A percentile compares a stretch with the other conserved stretches of the same genome.
These are phyloP conservation scores for Nibea coibor DNA, from an alignment of 2,113 vertebrate species.

Conservation along the genomic window DNA sequence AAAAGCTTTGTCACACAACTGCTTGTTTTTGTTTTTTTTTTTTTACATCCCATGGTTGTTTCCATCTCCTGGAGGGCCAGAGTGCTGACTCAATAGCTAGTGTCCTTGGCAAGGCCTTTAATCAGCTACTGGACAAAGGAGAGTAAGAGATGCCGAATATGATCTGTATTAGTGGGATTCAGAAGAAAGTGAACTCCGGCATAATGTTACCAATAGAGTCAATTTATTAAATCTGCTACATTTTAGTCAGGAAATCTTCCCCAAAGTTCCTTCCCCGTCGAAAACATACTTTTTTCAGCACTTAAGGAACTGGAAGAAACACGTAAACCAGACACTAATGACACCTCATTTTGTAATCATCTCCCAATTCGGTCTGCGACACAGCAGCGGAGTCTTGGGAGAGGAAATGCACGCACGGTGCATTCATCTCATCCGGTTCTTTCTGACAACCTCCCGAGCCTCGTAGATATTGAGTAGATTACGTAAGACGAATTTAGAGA, in stretches of 20 bases:
- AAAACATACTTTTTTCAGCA: neutral
- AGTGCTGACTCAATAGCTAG: slow-evolving; percentile 60
- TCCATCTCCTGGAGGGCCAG: slow-evolving; percentile 34
- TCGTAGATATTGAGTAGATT: slow-evolving; percentile 34
- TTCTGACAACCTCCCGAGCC: slow-evolving; percentile 22
- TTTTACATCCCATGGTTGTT: slow-evolving; percentile 47
- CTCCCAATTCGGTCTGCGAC: neutral
- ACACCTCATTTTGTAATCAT: slow-evolving; percentile 20
- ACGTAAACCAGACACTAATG: neutral
- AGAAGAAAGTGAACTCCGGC: neutral
- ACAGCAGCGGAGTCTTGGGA: neutral
- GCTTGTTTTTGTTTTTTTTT: slow-evolving; percentile 45
- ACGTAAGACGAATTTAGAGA: slow-evolving; percentile 39
- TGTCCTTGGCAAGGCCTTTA: slow-evolving; percentile 48
- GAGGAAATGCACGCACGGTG: slow-evolving; percentile 20
- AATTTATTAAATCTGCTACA: neutral
- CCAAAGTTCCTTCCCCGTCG: neutral
- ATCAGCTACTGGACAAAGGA: slow-evolving; percentile 42
- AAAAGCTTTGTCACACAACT: slow-evolving; percentile 44
- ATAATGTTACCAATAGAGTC: neutral
- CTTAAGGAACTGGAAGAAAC: neutral
- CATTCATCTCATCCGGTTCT: slow-evolving; percentile 24
- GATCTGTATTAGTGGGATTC: neutral
- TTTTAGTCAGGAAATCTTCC: neutral
- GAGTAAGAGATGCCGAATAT: slow-evolving; percentile 25